Base-by-base conservation (phyloP, 2,113 vertebrate genomes). In the Gavialis gangeticus region DNA sequence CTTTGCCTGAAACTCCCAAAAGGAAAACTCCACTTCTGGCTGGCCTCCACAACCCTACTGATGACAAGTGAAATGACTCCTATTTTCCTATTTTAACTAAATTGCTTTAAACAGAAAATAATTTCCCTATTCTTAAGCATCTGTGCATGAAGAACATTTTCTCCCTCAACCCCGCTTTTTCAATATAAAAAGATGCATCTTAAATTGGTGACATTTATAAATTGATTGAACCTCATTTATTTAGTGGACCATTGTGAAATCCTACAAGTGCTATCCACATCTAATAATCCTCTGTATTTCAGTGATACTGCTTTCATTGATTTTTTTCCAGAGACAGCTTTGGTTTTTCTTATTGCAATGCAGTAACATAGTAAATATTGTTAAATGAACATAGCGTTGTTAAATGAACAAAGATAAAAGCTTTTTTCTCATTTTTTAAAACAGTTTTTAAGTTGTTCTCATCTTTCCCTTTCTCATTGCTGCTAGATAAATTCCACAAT, bases 81-180 rank as follows among this genome's bases (percentile, higher is more conserved):
- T 58, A 81, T 91, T 95, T 94, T 55, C 54, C 66, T 82, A 69
- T 10, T 79, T 78, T 21, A 88, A 75, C 12, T 82, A 92, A 88
- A 85, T 83, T 82, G 77, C 86, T 91, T 95, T 82, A 80, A 85
- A 64, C 55, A 62, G 62, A 67, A 82, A 37, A 84, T n/a, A 91
- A 60, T 4, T 71, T 81, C 22, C 75, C 79, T 87, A 10, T 56
- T 69, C 46, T 60, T 88, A 94, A 62, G 10, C 60, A 57, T 57
- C 18, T 79, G 14, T 64, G 76, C 54, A 73, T 78, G 82, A 87
- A 89, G 17, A 69, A 15, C 27, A 5, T 87, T 91, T 84, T 25
- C 71, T 3, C 1, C 46, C 46, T 46, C 46, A 46, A 46, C 46
- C 46, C 46, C 46, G 9, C 46, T 46, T 46, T 46, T 46, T 46